These are phyloP conservation scores for Diaprepes abbreviatus DNA, from an alignment of 2,888 invertebrate genomes.

Conservation along the genomic window DNA sequence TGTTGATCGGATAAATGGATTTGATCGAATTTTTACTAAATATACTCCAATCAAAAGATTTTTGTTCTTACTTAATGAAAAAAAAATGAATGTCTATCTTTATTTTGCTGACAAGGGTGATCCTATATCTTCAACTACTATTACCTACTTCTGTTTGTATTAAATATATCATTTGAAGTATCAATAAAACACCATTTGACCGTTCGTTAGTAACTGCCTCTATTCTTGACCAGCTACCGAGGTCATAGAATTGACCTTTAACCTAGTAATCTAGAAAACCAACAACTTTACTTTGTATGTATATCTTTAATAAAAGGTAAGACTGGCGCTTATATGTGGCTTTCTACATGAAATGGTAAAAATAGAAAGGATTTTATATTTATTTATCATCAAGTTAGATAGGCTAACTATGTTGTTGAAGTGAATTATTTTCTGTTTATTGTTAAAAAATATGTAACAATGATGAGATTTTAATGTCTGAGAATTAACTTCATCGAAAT, in stretches of 20 bases:
- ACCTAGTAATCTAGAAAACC: constrained; percentile 6
- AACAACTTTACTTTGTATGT: constrained; percentile 2
- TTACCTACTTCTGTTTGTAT: too few species aligned
- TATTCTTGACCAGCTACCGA: background rate
- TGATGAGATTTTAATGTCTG: background rate
- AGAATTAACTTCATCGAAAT: too few species aligned
- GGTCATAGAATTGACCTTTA: constrained; percentile 7
- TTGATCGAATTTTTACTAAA: too few species aligned
- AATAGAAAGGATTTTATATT: background rate
- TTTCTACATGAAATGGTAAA: background rate
- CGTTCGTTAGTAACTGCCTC: background rate
- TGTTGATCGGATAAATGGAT: too few species aligned
- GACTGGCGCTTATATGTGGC: background rate
- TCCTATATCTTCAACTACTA: too few species aligned
- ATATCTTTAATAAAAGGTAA: background rate
- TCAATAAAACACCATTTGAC: too few species aligned
- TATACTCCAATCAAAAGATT: too few species aligned
- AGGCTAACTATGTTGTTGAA: background rate
- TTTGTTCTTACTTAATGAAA: too few species aligned
- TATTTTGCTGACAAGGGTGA: too few species aligned
- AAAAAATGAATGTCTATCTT: too few species aligned
- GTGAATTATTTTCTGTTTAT: background rate
- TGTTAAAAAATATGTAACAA: background rate
- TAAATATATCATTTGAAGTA: too few species aligned
- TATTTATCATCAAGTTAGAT: too few species aligned